A percentile compares a stretch with the other conserved stretches of the same genome.
phyloP scores from a whole-genome alignment of 2,888 invertebrate genomes.

The Rutpela maculata region DNA sequence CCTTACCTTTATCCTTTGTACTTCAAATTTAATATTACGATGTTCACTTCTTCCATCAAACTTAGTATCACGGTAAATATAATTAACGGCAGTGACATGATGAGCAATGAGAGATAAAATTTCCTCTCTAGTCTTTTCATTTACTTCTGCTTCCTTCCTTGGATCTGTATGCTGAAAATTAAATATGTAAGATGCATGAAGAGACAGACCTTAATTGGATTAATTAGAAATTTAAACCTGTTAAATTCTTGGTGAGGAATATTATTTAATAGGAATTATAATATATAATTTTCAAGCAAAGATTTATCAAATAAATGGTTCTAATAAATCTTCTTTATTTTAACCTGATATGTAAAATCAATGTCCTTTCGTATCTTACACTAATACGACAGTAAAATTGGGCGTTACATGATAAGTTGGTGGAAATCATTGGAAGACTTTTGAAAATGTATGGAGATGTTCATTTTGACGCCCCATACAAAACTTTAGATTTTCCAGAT shows the following conservation, averaged over 20 bases:
- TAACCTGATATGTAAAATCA: too few relatives aligned
- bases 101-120: constrained; percentile 97
- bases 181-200: constrained; percentile 14
- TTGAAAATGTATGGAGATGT: too few relatives aligned
- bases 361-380: too few relatives aligned
- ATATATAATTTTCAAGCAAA: neutral
- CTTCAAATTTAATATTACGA: constrained; percentile 97
- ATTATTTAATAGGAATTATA: neutral
- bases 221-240: neutral
- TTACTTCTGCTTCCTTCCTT: constrained; percentile 81
- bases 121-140: constrained; percentile 96
- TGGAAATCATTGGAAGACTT: too few relatives aligned
- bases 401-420: too few relatives aligned
- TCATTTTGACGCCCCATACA: too few relatives aligned
- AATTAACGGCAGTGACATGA: constrained; percentile 98
- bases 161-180: constrained; percentile 82
- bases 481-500: too few relatives aligned
- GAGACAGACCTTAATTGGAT: neutral
- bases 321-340: neutral
- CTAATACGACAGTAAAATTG: too few relatives aligned
- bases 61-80: constrained; percentile 95
- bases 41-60: constrained; percentile 94
- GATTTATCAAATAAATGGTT: neutral
- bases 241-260: neutral
- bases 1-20: constrained; percentile 87